phyloP scores from a whole-genome alignment of 2,797 vertebrate species.

The Myotis findleyi region DNA sequence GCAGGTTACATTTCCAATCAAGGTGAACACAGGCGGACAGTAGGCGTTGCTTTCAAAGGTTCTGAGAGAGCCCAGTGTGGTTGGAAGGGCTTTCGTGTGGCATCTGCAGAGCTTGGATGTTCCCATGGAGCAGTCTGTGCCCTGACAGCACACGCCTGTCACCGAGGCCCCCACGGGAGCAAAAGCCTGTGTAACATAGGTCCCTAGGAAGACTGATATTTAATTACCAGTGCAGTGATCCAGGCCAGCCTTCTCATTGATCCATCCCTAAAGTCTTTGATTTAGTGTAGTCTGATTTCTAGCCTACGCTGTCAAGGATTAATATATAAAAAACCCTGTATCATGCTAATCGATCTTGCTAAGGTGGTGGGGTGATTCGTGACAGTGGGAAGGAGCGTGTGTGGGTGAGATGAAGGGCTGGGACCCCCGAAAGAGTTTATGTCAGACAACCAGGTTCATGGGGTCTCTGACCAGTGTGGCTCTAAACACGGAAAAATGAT shows the following conservation, averaged over 20 bases:
- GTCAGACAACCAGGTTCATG: neutral
- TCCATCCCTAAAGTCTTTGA: neutral
- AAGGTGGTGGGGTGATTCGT: neutral
- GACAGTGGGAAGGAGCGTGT: neutral
- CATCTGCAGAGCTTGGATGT: neutral
- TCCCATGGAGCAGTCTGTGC: neutral
- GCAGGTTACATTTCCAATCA: neutral
- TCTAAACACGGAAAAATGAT: neutral
- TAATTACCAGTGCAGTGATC: neutral
- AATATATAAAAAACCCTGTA: neutral
- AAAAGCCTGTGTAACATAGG: neutral
- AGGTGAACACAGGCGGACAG: neutral
- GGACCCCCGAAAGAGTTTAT: neutral
- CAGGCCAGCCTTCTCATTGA: neutral
- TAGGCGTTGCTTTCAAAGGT: neutral
- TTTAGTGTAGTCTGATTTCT: neutral
- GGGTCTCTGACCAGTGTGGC: neutral
- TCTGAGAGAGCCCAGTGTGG: neutral
- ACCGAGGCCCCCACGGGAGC: accelerated
- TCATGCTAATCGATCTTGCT: neutral
- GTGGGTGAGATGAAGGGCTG: neutral
- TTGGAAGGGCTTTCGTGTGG: neutral
- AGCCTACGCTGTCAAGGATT: neutral
- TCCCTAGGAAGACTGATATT: neutral
- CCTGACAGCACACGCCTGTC: neutral